These are phyloP conservation scores for Drosophila kohkoa DNA, from an alignment of 1,140 invertebrate species.

Conservation along the genomic window DNA sequence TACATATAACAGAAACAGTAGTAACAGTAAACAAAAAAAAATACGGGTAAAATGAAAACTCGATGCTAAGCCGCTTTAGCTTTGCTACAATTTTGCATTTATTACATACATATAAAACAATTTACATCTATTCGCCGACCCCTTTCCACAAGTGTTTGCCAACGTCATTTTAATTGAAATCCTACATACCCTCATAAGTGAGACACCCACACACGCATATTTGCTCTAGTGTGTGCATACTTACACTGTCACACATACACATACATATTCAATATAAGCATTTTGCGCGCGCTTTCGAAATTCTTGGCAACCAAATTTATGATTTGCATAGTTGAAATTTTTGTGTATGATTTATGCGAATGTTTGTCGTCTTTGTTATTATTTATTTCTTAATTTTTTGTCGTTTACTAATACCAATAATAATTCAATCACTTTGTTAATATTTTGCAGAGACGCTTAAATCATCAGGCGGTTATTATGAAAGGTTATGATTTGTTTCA, in stretches of 20 bases:
- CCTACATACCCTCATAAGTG: constrained; percentile 11
- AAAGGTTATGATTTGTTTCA: constrained; percentile 84
- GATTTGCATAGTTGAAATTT: constrained; percentile 53
- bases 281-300: constrained; percentile 71
- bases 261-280: constrained; percentile 42
- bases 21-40: background rate
- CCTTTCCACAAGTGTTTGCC: constrained; percentile 25
- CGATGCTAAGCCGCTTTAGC: constrained; percentile 12
- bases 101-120: constrained; percentile 1
- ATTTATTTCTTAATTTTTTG: constrained; percentile 14
- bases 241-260: constrained; percentile 5
- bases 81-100: constrained; percentile 32
- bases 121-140: constrained; percentile 7
- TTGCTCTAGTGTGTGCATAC: background rate
- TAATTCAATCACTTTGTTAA: constrained; percentile 84
- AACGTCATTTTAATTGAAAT: constrained; percentile 34
- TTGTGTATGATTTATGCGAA: constrained; percentile 34
- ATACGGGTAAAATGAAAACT: constrained; percentile 29
- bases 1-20: constrained; percentile 8
- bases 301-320: constrained; percentile 26
- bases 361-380: constrained; percentile 48
- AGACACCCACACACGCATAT: background rate
- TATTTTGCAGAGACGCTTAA: constrained; percentile 85
- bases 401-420: constrained; percentile 77
- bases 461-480: constrained; percentile 85